A percentile compares a stretch with the other conserved stretches of the same genome.
These are phyloP conservation scores for Drosophila percnosoma DNA, from an alignment of 2,888 invertebrate genomes.

Conservation along the genomic window DNA sequence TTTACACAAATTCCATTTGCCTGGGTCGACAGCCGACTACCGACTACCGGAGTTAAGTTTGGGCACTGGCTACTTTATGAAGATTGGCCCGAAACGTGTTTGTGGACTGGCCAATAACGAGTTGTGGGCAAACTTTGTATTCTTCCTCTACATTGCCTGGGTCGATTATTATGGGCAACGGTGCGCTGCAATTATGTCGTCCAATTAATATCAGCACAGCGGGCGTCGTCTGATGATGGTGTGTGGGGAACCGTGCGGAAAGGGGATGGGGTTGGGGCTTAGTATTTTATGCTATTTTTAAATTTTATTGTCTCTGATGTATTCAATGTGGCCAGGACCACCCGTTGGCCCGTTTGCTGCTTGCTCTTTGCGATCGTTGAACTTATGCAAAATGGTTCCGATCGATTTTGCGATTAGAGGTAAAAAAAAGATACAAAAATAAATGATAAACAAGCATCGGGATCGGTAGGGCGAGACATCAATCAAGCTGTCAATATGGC, in stretches of 20 bases:
- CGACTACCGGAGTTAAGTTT: constrained; percentile 40
- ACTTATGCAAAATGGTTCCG: constrained; percentile 56
- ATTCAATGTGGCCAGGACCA: constrained; percentile 57
- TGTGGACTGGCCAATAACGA: constrained; percentile 77
- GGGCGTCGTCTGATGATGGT: constrained; percentile 58
- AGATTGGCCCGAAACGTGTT: constrained; percentile 74
- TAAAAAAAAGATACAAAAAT: constrained; percentile 6
- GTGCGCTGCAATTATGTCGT: constrained; percentile 84
- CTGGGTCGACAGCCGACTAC: constrained; percentile 34
- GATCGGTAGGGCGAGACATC: constrained; percentile 48
- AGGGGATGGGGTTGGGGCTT: neutral
- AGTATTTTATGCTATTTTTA: constrained; percentile 71
- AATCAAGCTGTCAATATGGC: constrained; percentile 76
- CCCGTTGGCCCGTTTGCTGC: constrained; percentile 51
- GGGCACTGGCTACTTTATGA: constrained; percentile 47
- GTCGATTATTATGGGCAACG: constrained; percentile 83
- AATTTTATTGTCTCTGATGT: constrained; percentile 73
- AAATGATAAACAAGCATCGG: constrained; percentile 53
- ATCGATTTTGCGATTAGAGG: constrained; percentile 57
- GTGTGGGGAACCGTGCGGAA: constrained; percentile 15
- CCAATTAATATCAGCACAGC: constrained; percentile 83
- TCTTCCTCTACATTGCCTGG: constrained; percentile 22
- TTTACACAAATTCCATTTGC: constrained; percentile 74
- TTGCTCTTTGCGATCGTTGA: constrained; percentile 31
- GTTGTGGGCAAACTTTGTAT: constrained; percentile 31